phyloP scores from a whole-genome alignment of 2,888 invertebrate genomes.

The Xiphydria camelus region DNA sequence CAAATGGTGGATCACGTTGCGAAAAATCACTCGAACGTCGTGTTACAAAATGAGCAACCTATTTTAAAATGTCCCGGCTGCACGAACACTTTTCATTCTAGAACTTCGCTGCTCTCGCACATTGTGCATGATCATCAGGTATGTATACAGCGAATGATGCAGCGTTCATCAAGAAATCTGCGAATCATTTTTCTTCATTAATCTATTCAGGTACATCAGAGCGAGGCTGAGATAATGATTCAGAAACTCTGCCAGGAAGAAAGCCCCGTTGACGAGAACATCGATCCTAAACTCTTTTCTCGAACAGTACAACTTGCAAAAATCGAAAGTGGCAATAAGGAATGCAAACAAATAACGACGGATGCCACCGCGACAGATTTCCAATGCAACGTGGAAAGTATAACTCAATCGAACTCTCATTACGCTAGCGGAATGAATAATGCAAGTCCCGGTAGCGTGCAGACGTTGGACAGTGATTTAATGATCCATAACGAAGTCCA shows the following conservation, averaged over 20 bases:
- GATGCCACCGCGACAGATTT: too few species aligned
- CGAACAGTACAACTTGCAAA: constrained; percentile 2
- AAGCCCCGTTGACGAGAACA: background rate
- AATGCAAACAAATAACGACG: too few species aligned
- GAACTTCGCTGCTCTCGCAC: constrained; percentile 67
- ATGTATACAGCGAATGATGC: constrained; percentile 64
- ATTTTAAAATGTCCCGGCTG: constrained; percentile 71
- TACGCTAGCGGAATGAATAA: too few species aligned
- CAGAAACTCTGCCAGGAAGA: constrained; percentile 8
- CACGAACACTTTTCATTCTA: constrained; percentile 66
- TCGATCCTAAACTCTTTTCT: constrained; percentile 7
- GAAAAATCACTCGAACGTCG: constrained; percentile 59
- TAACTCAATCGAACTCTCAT: too few species aligned
- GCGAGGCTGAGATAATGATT: constrained; percentile 11
- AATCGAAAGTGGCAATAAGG: background rate
- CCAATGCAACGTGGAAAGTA: too few species aligned
- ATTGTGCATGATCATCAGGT: constrained; percentile 72
- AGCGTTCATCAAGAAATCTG: constrained; percentile 61
- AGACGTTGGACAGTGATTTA: background rate
- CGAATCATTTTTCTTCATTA: constrained; percentile 18
- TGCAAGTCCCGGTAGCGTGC: too few species aligned
- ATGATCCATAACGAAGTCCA: background rate
- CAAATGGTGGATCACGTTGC: constrained; percentile 62
- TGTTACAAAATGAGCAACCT: constrained; percentile 62
- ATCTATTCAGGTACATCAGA: constrained; percentile 10